phyloP scores from a whole-genome alignment of 2,113 vertebrate genomes.

The Dromaius novaehollandiae region DNA sequence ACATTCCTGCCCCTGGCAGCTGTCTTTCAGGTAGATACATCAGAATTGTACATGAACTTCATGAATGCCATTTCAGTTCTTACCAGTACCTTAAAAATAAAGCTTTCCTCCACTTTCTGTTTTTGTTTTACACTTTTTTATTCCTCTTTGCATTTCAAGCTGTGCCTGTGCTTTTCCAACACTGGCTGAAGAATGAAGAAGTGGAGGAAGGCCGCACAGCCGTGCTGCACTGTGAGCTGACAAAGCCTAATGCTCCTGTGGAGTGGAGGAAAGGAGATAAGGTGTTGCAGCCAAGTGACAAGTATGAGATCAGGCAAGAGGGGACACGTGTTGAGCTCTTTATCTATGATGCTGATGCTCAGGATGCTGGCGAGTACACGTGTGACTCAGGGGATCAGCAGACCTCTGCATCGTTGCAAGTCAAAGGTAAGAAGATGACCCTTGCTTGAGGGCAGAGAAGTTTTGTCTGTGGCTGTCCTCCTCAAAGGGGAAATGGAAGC shows the following conservation, averaged over 20 bases:
- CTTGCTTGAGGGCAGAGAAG: too few relatives aligned
- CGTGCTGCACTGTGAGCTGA: constrained; percentile 75
- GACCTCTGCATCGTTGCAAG: constrained; percentile 77
- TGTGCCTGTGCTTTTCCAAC: constrained; percentile 54
- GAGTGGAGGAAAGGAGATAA: constrained; percentile 81
- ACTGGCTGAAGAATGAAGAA: constrained; percentile 74
- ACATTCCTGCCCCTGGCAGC: neutral
- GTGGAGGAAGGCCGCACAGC: constrained; percentile 59
- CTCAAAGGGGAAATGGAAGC: accelerated
- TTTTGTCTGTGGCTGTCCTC: neutral
- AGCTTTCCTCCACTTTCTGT: accelerated
- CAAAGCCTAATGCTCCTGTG: constrained; percentile 71
- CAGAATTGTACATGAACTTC: accelerated
- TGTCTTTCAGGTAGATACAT: neutral
- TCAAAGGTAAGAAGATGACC: constrained; percentile 80
- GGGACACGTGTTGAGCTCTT: constrained; percentile 78
- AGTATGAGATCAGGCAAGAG: constrained; percentile 81
- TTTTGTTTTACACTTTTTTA: neutral
- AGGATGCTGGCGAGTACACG: constrained; percentile 80
- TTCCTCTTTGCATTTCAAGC: neutral
- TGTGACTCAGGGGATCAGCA: constrained; percentile 81
- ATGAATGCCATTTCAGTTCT: accelerated
- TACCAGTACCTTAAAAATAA: neutral
- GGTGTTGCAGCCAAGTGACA: constrained; percentile 68
- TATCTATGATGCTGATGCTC: constrained; percentile 73